A percentile compares a stretch with the other conserved stretches of the same genome.
Evolutionary conservation across 2,113 vertebrate species (phyloP).

Genomic region (Myrmecophaga tridactyla): DNA sequence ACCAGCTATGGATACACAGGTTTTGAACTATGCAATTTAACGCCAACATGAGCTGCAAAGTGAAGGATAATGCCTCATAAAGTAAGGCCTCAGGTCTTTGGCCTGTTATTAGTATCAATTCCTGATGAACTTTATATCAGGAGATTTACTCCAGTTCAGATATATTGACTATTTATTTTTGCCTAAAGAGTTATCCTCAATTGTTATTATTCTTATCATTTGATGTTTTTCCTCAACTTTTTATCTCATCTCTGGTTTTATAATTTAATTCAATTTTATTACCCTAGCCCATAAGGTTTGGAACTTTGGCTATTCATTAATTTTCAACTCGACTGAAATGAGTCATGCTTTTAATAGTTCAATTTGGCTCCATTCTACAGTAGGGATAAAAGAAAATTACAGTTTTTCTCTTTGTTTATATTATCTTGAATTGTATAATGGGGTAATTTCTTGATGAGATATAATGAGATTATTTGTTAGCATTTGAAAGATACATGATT

Average conservation of each 20-base stretch:
- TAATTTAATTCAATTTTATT: neutral
- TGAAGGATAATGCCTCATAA: no score
- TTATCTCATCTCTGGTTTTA: neutral
- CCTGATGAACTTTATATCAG: no score
- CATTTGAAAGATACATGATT: neutral
- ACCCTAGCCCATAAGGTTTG: neutral
- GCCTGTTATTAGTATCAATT: no score
- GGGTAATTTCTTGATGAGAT: neutral
- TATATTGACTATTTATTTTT: no score
- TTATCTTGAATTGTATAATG: neutral
- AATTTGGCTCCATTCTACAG: neutral
- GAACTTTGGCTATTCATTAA: neutral
- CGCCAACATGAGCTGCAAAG: no score
- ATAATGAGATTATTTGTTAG: neutral
- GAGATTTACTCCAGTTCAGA: no score
- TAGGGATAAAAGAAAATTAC: neutral
- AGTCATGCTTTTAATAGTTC: neutral
- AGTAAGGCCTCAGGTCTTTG: no score
- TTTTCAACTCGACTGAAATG: neutral
- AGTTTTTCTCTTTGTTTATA: neutral
- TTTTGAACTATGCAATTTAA: neutral
- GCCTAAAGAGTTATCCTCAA: no score
- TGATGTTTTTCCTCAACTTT: no score
- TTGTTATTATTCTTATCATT: no score
- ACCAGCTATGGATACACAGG: neutral